Evolutionary conservation across 2,888 invertebrate species (phyloP), one percentile per base, ranked within the genome.

Genomic region (Gandaritis pyraliata): DNA sequence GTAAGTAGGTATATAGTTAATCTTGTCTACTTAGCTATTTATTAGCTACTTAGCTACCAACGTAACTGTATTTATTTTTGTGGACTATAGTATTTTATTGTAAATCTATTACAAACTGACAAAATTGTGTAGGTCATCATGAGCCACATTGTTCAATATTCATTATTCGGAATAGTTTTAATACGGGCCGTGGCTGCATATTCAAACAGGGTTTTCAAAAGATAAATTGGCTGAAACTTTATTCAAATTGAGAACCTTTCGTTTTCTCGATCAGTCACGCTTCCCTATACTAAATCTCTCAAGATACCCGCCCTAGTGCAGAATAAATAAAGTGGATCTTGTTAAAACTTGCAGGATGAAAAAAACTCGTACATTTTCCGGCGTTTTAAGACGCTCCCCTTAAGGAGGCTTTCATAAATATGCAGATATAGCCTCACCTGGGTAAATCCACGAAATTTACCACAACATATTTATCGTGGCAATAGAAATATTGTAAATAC

Each of bases 351-450:
- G 85, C 80, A 80, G 83, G 83, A 78, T 74, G 82, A 82, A 83
- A 33, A 52, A 83, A 86, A 83, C 81, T 81, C 81, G 77, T 79
- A 83, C 81, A 85, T 87, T 90, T 73, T 88, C 86, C 86, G 82
- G 83, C 85, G 81, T 87, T 89, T 89, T 90, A 86, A 84, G 83
- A 80, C 80, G 82, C 85, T 85, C 88, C 88, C 90, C 87, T 86
- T 83, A 85, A 87, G 84, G 83, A 83, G 83, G 86, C 87, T 86
- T 70, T 85, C 88, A 90, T 92, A 92, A 90, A 91, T 91, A 91
- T 91, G 89, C 88, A 91, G 90, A 90, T 90, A 90, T 90, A 83
- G 87, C 82, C 83, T 90, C 90, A 91, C 91, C 90, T 92, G 90
- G 85, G 86, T 83, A 85, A 87, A 85, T 81, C 87, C 80, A 78